phyloP scores from a whole-genome alignment of 2,797 vertebrate species.

The Champsocephalus esox region DNA sequence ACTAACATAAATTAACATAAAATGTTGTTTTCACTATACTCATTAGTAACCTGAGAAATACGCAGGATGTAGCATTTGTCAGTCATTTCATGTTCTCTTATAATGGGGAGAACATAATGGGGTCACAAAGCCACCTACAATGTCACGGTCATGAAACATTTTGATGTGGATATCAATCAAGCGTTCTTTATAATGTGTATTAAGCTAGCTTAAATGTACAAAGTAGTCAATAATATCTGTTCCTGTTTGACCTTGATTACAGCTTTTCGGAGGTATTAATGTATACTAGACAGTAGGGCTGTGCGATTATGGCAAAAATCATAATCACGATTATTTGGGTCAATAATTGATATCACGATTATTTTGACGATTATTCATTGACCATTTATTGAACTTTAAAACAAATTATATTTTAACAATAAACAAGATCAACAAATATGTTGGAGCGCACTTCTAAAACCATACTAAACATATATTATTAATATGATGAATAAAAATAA shows the following conservation, averaged over 20 bases:
- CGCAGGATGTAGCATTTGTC: not conserved
- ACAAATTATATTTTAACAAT: too few species aligned
- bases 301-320: too few species aligned
- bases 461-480: too few species aligned
- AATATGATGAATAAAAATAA: too few species aligned
- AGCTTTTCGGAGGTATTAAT: not conserved
- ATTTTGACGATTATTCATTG: too few species aligned
- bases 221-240: not conserved
- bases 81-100: not conserved
- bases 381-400: too few species aligned
- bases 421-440: too few species aligned
- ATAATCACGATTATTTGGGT: too few species aligned
- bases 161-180: not conserved
- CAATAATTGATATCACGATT: too few species aligned
- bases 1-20: not conserved
- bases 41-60: slow-evolving; percentile 4
- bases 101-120: not conserved
- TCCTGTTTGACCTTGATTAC: not conserved
- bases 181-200: not conserved
- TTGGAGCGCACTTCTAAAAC: too few species aligned
- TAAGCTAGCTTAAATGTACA: not conserved
- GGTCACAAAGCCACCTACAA: slow-evolving; percentile 11
- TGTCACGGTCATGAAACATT: not conserved
- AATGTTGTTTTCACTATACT: not conserved
- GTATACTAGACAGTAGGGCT: not conserved